Evolutionary conservation across 2,797 vertebrate species (phyloP).

Genomic region (Dromococcyx pavoninus): DNA sequence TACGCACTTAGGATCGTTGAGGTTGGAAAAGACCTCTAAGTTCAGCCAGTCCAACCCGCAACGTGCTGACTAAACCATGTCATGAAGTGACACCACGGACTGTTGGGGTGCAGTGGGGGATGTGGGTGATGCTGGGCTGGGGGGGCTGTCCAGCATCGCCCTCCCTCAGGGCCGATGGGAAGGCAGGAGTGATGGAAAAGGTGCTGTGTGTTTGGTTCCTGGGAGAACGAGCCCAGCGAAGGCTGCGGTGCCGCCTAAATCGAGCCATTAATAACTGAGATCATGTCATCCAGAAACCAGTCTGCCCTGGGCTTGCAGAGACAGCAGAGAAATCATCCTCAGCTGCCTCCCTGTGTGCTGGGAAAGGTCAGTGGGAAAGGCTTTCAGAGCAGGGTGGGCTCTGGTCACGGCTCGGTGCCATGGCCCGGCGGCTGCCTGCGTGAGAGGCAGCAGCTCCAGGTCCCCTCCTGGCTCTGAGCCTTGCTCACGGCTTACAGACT

Average conservation of each 20-base stretch:
- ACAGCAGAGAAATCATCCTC: background rate
- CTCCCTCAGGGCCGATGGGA: background rate
- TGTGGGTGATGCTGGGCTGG: background rate
- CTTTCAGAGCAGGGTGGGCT: accelerated
- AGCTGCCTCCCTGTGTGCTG: no score
- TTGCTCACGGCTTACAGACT: background rate
- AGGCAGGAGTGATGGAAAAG: background rate
- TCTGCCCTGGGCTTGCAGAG: background rate
- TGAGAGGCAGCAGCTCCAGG: background rate
- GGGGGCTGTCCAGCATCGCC: background rate
- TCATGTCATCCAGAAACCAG: background rate
- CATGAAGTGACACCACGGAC: background rate
- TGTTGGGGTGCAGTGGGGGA: background rate
- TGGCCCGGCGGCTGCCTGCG: accelerated
- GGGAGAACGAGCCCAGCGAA: background rate
- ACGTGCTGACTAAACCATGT: no score
- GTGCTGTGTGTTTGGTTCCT: accelerated
- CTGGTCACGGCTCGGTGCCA: background rate
- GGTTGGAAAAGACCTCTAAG: no score
- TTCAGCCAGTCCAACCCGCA: no score
- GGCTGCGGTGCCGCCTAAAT: background rate
- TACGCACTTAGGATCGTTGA: no score
- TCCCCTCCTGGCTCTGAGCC: background rate
- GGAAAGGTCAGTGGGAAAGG: background rate
- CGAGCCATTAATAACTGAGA: background rate